Evolutionary conservation across 2,888 invertebrate genomes (phyloP).

Genomic region (Melipona bicolor): DNA sequence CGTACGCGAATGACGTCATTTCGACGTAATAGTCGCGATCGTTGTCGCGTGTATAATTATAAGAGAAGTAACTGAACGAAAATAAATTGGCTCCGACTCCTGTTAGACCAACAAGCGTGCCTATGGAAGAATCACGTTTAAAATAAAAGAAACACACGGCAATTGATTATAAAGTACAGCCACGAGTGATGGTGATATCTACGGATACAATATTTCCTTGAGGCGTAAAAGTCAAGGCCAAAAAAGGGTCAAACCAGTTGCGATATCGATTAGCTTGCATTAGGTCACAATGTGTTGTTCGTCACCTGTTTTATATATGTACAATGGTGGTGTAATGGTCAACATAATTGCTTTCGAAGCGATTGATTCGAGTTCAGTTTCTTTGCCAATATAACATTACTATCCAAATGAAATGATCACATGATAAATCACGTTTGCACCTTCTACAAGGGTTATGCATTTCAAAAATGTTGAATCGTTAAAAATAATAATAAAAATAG

Average conservation of each 20-base stretch:
- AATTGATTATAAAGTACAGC: slow-evolving; percentile 13
- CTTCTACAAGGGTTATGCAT: neutral
- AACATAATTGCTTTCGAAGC: slow-evolving; percentile 83
- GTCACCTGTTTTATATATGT: slow-evolving; percentile 44
- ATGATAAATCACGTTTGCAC: neutral
- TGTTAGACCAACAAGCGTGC: neutral
- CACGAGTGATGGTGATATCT: slow-evolving; percentile 4
- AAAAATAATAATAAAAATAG: neutral
- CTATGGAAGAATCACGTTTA: slow-evolving; percentile 3
- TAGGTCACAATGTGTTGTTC: slow-evolving; percentile 20
- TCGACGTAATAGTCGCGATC: neutral
- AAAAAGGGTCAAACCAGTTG: neutral
- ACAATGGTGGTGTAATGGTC: slow-evolving; percentile 83
- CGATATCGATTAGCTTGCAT: slow-evolving; percentile 44
- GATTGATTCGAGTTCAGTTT: slow-evolving; percentile 83
- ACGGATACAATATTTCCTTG: slow-evolving; percentile 20
- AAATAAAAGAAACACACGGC: slow-evolving; percentile 27
- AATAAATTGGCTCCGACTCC: slow-evolving; percentile 44
- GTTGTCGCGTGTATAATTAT: neutral
- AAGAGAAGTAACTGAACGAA: slow-evolving; percentile 13
- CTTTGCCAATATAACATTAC: slow-evolving; percentile 73
- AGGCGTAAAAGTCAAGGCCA: slow-evolving; percentile 49
- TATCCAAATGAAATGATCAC: neutral
- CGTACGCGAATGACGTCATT: neutral
- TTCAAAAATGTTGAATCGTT: neutral